phyloP scores from a whole-genome alignment of 1,140 invertebrate genomes.

The Meloidogyne hapla region DNA sequence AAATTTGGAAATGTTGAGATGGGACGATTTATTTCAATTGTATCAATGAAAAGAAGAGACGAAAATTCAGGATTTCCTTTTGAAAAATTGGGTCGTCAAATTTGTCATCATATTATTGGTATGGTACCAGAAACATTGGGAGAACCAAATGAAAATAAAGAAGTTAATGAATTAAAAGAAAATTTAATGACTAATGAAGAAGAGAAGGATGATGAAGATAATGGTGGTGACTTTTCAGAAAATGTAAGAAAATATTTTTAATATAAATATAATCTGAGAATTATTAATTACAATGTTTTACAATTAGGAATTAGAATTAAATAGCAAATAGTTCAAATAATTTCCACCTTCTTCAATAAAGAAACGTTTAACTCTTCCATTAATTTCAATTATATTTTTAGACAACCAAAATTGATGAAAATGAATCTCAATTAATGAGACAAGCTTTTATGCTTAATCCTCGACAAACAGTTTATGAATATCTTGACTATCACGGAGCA shows the following conservation, averaged over 20 bases:
- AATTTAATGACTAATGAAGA: slow-evolving; percentile 10
- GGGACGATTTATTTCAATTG: slow-evolving; percentile 53
- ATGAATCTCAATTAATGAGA: slow-evolving; percentile 56
- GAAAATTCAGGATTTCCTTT: slow-evolving; percentile 37
- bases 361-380: too few relatives aligned
- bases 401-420: slow-evolving; percentile 50
- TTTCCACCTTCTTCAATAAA: too few relatives aligned
- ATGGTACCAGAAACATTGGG: slow-evolving; percentile 57
- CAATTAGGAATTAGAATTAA: too few relatives aligned
- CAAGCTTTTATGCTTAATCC: slow-evolving; percentile 63
- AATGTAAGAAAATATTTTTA: slow-evolving; percentile 44
- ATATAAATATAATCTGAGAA: too few relatives aligned
- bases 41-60: slow-evolving; percentile 40
- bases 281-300: too few relatives aligned
- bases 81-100: slow-evolving; percentile 49
- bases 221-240: slow-evolving; percentile 34
- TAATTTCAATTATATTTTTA: slow-evolving; percentile 19
- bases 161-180: slow-evolving; percentile 18
- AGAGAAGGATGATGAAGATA: slow-evolving; percentile 36
- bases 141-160: background rate
- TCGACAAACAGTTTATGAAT: slow-evolving; percentile 54
- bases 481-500: slow-evolving; percentile 54
- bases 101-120: slow-evolving; percentile 63
- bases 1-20: slow-evolving; percentile 42
- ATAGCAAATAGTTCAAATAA: too few relatives aligned